These are phyloP conservation scores for Plagodis dolabraria DNA, from an alignment of 2,888 invertebrate genomes.

Conservation along the genomic window DNA sequence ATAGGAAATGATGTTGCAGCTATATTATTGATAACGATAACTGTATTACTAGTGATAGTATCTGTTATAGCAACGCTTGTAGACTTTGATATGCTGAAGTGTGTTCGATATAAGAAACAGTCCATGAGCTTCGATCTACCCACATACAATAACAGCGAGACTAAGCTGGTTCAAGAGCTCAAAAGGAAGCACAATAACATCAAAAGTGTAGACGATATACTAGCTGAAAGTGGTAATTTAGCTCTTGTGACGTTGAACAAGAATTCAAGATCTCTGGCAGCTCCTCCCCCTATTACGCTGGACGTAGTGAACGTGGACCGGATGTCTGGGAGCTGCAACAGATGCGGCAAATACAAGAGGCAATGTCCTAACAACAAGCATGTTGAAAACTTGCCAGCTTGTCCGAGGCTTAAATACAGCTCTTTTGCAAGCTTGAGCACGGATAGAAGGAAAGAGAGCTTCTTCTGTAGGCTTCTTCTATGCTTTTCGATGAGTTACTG, in stretches of 20 bases:
- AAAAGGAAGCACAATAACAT: constrained; percentile 44
- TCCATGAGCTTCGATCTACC: constrained; percentile 70
- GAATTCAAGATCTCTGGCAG: constrained; percentile 42
- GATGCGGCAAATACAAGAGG: constrained; percentile 75
- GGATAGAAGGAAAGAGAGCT: constrained; percentile 54
- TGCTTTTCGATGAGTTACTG: constrained; percentile 75
- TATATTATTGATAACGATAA: constrained; percentile 57
- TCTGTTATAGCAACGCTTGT: constrained; percentile 72
- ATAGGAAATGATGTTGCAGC: constrained; percentile 60
- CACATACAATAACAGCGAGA: constrained; percentile 58
- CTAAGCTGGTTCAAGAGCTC: constrained; percentile 41
- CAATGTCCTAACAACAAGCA: constrained; percentile 62
- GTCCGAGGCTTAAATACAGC: constrained; percentile 65
- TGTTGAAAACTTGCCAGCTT: constrained; percentile 50
- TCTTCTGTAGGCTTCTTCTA: constrained; percentile 59
- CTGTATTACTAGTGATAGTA: constrained; percentile 56
- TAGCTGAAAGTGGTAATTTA: constrained; percentile 54
- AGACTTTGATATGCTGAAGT: constrained; percentile 68
- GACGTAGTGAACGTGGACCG: constrained; percentile 69
- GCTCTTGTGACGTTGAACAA: constrained; percentile 62
- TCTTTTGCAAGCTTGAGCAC: constrained; percentile 64
- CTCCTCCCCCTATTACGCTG: constrained; percentile 65
- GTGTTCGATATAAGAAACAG: constrained; percentile 52
- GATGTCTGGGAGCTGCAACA: constrained; percentile 60
- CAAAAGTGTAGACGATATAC: constrained; percentile 46